Conservation (phyloP, 1,140 invertebrate genomes). For the Psix sp. region DNA sequence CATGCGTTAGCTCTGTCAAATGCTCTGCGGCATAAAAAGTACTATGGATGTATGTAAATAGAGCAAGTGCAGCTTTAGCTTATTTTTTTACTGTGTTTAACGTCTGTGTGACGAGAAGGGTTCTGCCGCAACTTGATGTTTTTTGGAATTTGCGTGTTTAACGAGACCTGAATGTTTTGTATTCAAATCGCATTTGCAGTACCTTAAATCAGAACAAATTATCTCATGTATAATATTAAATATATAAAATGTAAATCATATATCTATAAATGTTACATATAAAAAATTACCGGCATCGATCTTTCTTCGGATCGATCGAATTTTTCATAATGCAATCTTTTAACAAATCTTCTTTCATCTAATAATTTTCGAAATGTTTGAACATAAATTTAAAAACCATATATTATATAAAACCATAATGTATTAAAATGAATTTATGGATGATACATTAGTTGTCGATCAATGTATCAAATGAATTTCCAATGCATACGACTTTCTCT, state of each 20-base stretch:
- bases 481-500: too few relatives aligned
- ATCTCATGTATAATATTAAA: not conserved
- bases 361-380: slow-evolving; percentile 12
- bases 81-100: not conserved
- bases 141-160: slow-evolving; percentile 5
- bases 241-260: not conserved
- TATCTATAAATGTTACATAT: not conserved
- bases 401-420: too few relatives aligned
- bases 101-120: slow-evolving; percentile 10
- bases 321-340: slow-evolving; percentile 22
- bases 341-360: slow-evolving; percentile 3
- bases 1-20: slow-evolving; percentile 5
- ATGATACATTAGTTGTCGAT: too few relatives aligned
- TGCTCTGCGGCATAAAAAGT: slow-evolving; percentile 9
- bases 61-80: slow-evolving; percentile 6
- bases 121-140: slow-evolving; percentile 9
- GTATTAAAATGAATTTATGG: too few relatives aligned
- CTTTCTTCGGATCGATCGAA: not conserved
- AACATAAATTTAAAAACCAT: not conserved
- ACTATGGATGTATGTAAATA: slow-evolving; percentile 13
- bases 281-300: slow-evolving; percentile 12
- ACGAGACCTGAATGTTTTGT: slow-evolving; percentile 7
- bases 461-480: too few relatives aligned
- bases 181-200: slow-evolving; percentile 16
- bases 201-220: slow-evolving; percentile 20